A percentile compares a stretch with the other conserved stretches of the same genome.
Conservation (phyloP, 1,140 invertebrate species). For the Watersipora subatra region DNA sequence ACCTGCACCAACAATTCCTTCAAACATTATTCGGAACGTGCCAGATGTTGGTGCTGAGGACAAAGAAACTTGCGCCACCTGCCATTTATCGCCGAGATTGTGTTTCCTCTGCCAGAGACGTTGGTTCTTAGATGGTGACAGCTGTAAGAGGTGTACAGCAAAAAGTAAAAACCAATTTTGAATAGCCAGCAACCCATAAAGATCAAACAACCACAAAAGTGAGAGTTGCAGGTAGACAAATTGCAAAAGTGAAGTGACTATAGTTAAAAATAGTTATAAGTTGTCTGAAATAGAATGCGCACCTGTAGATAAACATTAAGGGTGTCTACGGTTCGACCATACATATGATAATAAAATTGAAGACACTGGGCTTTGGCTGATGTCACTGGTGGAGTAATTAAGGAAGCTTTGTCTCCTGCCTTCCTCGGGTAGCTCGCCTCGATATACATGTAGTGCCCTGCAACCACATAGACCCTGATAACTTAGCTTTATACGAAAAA, state of each 20-base stretch:
- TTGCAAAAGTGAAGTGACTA: too few species aligned
- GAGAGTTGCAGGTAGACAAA: too few species aligned
- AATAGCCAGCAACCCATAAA: too few species aligned
- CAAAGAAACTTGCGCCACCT: constrained; percentile 1
- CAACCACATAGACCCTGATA: too few species aligned
- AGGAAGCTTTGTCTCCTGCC: constrained; percentile 53
- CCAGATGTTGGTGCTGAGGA: neutral
- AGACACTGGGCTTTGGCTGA: constrained; percentile 30
- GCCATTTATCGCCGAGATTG: constrained; percentile 23
- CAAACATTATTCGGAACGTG: neutral
- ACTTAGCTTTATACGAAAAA: too few species aligned
- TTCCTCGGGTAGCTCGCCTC: constrained; percentile 50
- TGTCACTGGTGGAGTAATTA: constrained; percentile 47
- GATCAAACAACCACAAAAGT: too few species aligned
- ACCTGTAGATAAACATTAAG: neutral
- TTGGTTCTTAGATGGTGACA: too few species aligned
- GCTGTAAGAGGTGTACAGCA: too few species aligned
- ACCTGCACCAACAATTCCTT: constrained; percentile 3
- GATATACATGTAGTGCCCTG: constrained; percentile 62
- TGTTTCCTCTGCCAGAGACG: constrained; percentile 17
- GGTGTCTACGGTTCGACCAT: constrained; percentile 18
- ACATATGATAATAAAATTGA: constrained; percentile 37
- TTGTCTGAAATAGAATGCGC: neutral
- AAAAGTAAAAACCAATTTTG: too few species aligned
- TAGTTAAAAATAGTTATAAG: too few species aligned